A percentile compares a stretch with the other conserved stretches of the same genome.
Conservation (phyloP, 2,113 vertebrate genomes). For the Gymnarchus niloticus region DNA sequence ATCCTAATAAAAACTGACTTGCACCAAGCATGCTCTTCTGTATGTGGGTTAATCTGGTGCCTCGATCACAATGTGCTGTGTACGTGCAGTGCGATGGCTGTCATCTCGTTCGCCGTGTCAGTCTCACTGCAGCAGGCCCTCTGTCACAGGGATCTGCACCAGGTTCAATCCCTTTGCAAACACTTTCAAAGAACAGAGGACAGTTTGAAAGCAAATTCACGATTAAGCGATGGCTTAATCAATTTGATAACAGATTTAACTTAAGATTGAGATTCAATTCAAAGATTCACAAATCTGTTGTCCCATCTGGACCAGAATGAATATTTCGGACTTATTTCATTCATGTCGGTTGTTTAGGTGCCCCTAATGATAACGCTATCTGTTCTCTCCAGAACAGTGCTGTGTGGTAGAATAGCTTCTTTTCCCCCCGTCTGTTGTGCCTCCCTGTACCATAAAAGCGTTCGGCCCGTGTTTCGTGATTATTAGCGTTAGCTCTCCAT, state of each 20-base stretch:
- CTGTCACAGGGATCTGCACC: too few species aligned
- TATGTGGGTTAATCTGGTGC: slow-evolving; percentile 48
- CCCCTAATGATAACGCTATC: neutral
- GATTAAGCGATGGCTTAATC: neutral
- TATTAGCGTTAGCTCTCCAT: neutral
- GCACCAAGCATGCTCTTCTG: slow-evolving; percentile 50
- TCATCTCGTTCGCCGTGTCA: neutral
- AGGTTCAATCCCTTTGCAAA: too few species aligned
- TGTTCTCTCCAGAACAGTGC: neutral
- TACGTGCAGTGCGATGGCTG: too few species aligned
- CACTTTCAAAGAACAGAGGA: too few species aligned
- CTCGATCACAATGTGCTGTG: neutral
- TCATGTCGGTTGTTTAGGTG: neutral
- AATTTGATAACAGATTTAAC: neutral
- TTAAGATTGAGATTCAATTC: neutral
- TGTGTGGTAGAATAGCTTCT: neutral
- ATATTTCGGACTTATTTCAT: neutral
- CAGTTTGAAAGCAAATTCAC: neutral
- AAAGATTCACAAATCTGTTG: neutral
- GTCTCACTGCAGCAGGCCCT: neutral
- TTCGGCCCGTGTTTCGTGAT: neutral
- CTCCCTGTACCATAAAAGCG: too few species aligned
- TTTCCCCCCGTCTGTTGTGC: neutral
- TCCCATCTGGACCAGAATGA: neutral
- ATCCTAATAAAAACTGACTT: slow-evolving; percentile 60